Evolutionary conservation across 1,140 invertebrate genomes (phyloP).

Genomic region (Amyelois transitella): DNA sequence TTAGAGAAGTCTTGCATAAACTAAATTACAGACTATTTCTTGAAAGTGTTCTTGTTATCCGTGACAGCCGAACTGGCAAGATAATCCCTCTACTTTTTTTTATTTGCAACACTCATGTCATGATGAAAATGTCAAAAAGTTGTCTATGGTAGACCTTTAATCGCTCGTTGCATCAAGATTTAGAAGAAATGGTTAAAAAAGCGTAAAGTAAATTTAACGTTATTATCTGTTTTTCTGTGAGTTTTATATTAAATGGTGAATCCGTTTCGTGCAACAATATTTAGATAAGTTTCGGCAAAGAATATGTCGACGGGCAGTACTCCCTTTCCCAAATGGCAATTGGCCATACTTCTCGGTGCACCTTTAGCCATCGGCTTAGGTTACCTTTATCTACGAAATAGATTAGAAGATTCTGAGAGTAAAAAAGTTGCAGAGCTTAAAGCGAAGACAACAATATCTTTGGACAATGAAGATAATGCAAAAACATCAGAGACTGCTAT

Average conservation of each 20-base stretch:
- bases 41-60: no score
- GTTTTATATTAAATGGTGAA: slow-evolving; percentile 56
- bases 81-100: neutral
- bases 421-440: slow-evolving; percentile 73
- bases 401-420: slow-evolving; percentile 70
- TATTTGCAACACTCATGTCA: neutral
- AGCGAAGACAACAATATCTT: slow-evolving; percentile 73
- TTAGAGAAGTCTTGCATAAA: no score
- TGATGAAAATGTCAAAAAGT: slow-evolving; percentile 7
- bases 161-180: slow-evolving; percentile 13
- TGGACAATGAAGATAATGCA: slow-evolving; percentile 68
- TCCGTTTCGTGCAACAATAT: slow-evolving; percentile 31
- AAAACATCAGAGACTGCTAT: slow-evolving; percentile 75
- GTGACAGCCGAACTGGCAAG: no score
- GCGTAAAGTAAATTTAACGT: slow-evolving; percentile 15
- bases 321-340: slow-evolving; percentile 79
- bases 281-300: slow-evolving; percentile 22
- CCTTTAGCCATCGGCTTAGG: slow-evolving; percentile 87
- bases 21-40: no score
- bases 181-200: slow-evolving; percentile 20
- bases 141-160: slow-evolving; percentile 13
- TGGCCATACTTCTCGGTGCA: slow-evolving; percentile 85
- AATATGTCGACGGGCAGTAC: slow-evolving; percentile 68
- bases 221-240: neutral
- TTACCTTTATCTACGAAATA: slow-evolving; percentile 84